Evolutionary conservation across 1,140 invertebrate genomes (phyloP).

Genomic region (Anagrus nilaparvatae): DNA sequence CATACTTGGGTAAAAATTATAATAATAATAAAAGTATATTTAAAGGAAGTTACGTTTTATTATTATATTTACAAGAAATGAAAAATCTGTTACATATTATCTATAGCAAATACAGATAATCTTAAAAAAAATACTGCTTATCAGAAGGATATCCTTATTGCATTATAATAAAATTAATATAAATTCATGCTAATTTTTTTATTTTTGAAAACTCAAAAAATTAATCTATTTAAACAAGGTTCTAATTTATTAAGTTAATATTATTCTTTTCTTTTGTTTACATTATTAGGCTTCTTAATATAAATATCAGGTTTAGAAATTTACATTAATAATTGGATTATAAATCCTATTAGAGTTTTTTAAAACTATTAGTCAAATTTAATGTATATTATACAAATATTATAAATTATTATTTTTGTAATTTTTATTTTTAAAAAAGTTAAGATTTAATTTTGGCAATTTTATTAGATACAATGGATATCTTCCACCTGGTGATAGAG

Average conservation of each 20-base stretch:
- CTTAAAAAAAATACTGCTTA: no score
- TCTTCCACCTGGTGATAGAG: slow-evolving; percentile 83
- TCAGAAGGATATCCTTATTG: no score
- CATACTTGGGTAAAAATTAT: slow-evolving; percentile 72
- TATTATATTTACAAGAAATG: background rate
- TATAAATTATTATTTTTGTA: slow-evolving; percentile 12
- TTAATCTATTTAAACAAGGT: no score
- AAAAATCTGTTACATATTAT: slow-evolving; percentile 13
- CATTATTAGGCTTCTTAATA: no score
- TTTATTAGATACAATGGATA: slow-evolving; percentile 86
- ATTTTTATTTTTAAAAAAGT: slow-evolving; percentile 4
- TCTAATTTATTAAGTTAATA: no score
- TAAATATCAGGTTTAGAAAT: no score
- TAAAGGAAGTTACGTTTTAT: background rate
- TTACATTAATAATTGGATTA: slow-evolving; percentile 24
- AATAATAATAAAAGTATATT: slow-evolving; percentile 1
- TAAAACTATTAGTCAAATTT: slow-evolving; percentile 15
- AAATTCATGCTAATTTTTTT: no score
- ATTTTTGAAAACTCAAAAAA: no score
- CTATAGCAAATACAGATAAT: slow-evolving; percentile 8
- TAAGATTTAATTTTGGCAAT: background rate
- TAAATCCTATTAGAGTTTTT: slow-evolving; percentile 28
- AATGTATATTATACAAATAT: slow-evolving; percentile 20
- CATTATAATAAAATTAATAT: no score
- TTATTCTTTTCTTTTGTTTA: no score